Percentiles rank a stretch among this genome's conserved stretches.
Conservation (phyloP, 2,113 vertebrate species). For the Hemibagrus wyckioides region DNA sequence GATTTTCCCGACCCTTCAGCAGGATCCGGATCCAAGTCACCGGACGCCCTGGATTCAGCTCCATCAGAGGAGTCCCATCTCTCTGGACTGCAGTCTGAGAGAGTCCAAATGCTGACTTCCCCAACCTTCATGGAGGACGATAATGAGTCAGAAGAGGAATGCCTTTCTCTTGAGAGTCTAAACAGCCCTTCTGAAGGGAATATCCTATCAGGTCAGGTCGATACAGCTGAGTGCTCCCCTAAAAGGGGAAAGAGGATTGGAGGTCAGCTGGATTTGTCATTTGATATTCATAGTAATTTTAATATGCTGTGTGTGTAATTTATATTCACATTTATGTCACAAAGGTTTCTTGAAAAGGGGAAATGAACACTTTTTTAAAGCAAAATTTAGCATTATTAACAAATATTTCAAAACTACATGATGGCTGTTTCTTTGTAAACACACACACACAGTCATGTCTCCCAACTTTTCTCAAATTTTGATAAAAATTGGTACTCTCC, state of each 20-base stretch:
- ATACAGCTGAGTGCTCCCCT: constrained; percentile 18
- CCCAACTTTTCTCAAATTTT: too few species aligned
- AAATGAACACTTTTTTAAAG: too few species aligned
- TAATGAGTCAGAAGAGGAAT: constrained; percentile 1
- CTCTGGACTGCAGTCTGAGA: not conserved
- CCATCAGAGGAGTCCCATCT: not conserved
- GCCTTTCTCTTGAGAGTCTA: constrained; percentile 15
- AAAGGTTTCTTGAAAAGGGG: too few species aligned
- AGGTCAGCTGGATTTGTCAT: constrained; percentile 53
- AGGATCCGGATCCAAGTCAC: not conserved
- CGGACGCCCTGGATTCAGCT: not conserved
- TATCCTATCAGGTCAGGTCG: constrained; percentile 44
- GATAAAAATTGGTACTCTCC: too few species aligned
- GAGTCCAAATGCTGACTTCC: not conserved
- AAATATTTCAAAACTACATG: too few species aligned
- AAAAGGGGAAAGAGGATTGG: constrained; percentile 37
- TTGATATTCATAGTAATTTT: not conserved
- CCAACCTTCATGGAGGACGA: constrained; percentile 4
- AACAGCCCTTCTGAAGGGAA: not conserved
- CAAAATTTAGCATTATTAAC: too few species aligned
- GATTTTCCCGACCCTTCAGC: not conserved
- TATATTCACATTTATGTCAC: not conserved
- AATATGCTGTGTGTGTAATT: not conserved
- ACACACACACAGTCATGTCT: too few species aligned
- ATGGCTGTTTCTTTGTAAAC: too few species aligned